Base-by-base conservation (phyloP, 2,888 invertebrate species). In the Tenthredo mesomela region DNA sequence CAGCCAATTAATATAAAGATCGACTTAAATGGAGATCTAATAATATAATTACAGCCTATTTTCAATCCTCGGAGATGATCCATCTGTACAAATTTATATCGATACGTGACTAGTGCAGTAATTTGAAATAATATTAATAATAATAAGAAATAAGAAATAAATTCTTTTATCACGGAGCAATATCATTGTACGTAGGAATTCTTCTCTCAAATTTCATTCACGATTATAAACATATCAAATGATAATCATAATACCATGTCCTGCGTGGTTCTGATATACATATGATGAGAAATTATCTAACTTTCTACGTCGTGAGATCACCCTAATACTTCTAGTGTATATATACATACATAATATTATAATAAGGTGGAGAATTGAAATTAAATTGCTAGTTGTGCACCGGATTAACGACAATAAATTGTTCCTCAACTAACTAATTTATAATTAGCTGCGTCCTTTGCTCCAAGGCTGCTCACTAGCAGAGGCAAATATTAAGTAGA, bases 401-500 rank as follows among this genome's bases (percentile, higher is more conserved):
- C 86, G 87, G 86, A 78, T 88, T 87, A 84, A 89, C 87, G 84
- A 85, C 85, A 82, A 87, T 85, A 5, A 5, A 78, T 78, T 40
- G 1, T 54, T n/a, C 37, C 58, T 58, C 15, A 7, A 29, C 47
- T 84, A 87, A 87, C 86, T 88, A 86, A 87, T 91, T 61, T 37
- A 21, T 91, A 91, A 92, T 93, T 93, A 93, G 89, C 92, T 93
- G 33, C 87, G 87, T 33, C 91, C 90, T 86, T 93, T 92, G 15
- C 95, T 95, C 96, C 96, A 96, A 2, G 94, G 93, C 88, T 97
- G 96, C 92, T 97, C 97, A 65, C 96, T 95, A 0, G 97, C 96
- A 88, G 97, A 97, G 1, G 97, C 96, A 91, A 97, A 97, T 88
- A 96, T 94, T 86, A 97, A 93, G 92, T 97, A 97, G 91, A 97